These are phyloP conservation scores for Campoplex capitator DNA, from an alignment of 2,888 invertebrate genomes.

Conservation along the genomic window DNA sequence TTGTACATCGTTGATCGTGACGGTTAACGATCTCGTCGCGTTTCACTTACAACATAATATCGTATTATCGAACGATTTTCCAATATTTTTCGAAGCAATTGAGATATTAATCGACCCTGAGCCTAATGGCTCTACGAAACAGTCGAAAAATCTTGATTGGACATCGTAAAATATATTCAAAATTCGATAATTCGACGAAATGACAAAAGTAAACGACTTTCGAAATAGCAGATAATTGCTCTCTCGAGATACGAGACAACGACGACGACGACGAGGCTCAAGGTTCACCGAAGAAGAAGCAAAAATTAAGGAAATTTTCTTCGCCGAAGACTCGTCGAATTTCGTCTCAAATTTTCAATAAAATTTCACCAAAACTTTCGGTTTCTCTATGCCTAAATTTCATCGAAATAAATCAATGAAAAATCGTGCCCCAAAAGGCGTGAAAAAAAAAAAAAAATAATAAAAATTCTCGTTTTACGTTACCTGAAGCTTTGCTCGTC, in stretches of 20 bases:
- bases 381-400: not conserved
- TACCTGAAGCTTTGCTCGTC: conserved; percentile 57
- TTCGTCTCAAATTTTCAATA: not conserved
- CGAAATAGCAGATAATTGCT: not conserved
- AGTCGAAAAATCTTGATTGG: not conserved
- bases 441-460: not conserved
- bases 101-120: not conserved
- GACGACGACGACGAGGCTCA: not conserved
- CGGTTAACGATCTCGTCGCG: not conserved
- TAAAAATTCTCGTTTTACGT: conserved; percentile 18
- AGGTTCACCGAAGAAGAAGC: not conserved
- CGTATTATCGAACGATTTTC: not conserved
- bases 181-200: not conserved
- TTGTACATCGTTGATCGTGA: conserved; percentile 19
- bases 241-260: not conserved
- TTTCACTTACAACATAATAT: not conserved
- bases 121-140: not conserved
- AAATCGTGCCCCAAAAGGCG: not conserved
- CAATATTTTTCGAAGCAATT: not conserved
- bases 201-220: not conserved
- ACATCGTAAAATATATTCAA: no score
- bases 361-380: not conserved
- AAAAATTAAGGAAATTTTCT: conserved; percentile 15
- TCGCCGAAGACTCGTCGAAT: not conserved
- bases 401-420: not conserved